Base-by-base conservation (phyloP, 1,140 invertebrate genomes). In the Chrysomallon squamiferum region DNA sequence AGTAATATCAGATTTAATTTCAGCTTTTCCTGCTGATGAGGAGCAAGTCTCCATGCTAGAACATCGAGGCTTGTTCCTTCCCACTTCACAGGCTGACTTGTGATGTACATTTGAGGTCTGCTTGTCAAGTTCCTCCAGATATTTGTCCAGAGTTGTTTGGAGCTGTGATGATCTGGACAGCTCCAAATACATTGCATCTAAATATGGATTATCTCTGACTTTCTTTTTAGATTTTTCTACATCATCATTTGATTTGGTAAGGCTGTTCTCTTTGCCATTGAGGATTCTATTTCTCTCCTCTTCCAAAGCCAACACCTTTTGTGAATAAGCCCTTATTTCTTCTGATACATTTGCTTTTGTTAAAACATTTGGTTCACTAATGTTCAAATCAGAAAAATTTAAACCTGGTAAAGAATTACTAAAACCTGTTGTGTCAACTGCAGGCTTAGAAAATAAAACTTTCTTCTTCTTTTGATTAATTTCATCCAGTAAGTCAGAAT, bases 21-120 rank as follows among this genome's bases (percentile, higher is more conserved):
- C 58, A 5, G 64, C 62, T 41, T 58, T 47, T 41, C 63, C 63
- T 66, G 15, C 61, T 59, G 61, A 43, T 18, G 59, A 63, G 32
- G 60, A 67, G 27, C 62, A 50, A 25, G 65, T 75, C 71, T 75
- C 71, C 45, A 75, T 41, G 65, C 73, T 75, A 22, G 73, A 75
- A 60, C 71, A 75, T 29, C 71, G 61, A 11, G 66, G 71, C 35
- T 15, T 38, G 15, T 38, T 38, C 15, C 35, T 38, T n/a, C 38
- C 45, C 7, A 22, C 45, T 11, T 57, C 15, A 20, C 20, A 50
- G 50, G 47, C 64, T 59, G 52, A 45, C 67, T 58, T 69, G 59
- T 69, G 41, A 57, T 5, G 66, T 57, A 30, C 35, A 59, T 32
- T 25, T 35, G 47, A 25, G 45, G 47, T 11, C 58, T 60, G 29